Evolutionary conservation across 2,113 vertebrate species (phyloP), one percentile per base, ranked within the genome.

Genomic region (Monopterus albus): DNA sequence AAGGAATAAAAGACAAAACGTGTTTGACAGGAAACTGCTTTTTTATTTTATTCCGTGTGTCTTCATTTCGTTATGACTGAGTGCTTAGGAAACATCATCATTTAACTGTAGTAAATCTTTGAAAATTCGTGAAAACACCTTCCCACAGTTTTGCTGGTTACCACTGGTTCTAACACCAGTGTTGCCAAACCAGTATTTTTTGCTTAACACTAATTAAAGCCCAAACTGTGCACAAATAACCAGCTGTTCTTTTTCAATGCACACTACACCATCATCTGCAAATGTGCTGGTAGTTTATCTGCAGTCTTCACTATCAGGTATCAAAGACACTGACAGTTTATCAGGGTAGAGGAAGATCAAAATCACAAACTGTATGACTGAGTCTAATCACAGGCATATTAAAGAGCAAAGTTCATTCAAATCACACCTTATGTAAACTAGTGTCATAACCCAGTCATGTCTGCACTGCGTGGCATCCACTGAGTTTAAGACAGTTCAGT

Each of bases 351-450:
- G 29, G 35, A 8, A 7, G 12, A 42, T 53, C 11, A 33, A 4
- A 4, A 33, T 45, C 13, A 38, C 25, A 31, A 70, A 70, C 53
- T 36, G 14, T 1, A 38, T 42, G 10, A 15, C 17, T 0, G 0
- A 13, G 4, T n/a, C 60, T 3, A 50, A 77, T 63, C 65, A 59
- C 42, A 39, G 1, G 20, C 1, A 75, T 1, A 31, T 20, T 33
- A 18, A 31, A 38, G 68, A 14, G 23, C 67, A 84, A 39, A 40
- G 80, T 72, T 70, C 64, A 69, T 2, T 70, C 0, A 2, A 4
- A 25, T 28, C 1, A 17, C 6, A 9, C 0, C 1, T 35, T 42
- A 38, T 0, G 0, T 71, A 31, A 81, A 15, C 49, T 9, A 0
- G 5, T 33, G 39, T 14, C 10, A 36, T 56, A 47, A 69, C 50